Evolutionary conservation across 2,113 vertebrate genomes (phyloP).

Genomic region (Phoenicopterus ruber): DNA sequence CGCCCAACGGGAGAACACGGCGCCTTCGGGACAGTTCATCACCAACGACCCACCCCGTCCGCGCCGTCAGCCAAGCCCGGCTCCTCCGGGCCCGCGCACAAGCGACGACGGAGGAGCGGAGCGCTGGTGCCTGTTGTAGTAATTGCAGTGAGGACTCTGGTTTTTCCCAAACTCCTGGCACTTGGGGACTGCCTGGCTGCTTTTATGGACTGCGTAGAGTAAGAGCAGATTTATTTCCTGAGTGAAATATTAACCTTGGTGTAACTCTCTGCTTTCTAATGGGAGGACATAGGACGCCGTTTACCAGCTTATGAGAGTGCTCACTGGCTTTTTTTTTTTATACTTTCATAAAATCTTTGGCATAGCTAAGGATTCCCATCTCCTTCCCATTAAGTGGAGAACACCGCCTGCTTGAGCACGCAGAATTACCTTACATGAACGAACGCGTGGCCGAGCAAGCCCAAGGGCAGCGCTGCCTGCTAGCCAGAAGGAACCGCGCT

Average conservation of each 20-base stretch:
- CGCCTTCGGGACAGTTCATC: neutral
- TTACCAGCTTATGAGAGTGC: neutral
- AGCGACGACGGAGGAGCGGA: rapidly evolving
- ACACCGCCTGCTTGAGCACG: neutral
- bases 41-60: rapidly evolving
- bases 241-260: neutral
- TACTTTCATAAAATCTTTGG: neutral
- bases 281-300: neutral
- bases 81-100: neutral
- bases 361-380: neutral
- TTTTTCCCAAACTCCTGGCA: neutral
- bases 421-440: neutral
- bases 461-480: neutral
- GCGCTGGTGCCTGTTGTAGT: neutral
- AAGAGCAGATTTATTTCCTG: neutral
- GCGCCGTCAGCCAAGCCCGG: neutral
- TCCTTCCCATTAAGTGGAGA: neutral
- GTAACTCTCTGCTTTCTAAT: neutral
- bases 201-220: neutral
- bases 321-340: neutral
- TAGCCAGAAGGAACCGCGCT: neutral
- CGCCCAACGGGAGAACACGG: neutral
- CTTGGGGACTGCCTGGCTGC: neutral
- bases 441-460: rapidly evolving
- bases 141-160: rapidly evolving